A percentile compares a stretch with the other conserved stretches of the same genome.
Evolutionary conservation across 2,113 vertebrate genomes (phyloP).

Genomic region (Eurystomus gularis): DNA sequence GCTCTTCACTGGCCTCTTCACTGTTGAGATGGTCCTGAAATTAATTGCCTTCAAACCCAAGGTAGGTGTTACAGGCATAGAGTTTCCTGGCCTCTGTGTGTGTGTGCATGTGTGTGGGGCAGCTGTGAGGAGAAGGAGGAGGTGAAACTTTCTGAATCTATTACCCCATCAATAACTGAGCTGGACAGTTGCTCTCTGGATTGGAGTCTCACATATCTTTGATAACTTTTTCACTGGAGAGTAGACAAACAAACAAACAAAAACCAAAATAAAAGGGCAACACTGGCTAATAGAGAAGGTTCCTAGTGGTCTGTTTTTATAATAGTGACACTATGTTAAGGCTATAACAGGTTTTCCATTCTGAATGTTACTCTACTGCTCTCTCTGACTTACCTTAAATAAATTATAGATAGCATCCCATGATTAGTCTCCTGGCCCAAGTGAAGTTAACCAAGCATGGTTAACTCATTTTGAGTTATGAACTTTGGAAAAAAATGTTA

Average conservation of each 20-base stretch:
- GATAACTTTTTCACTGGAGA: constrained; percentile 1
- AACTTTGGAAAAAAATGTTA: constrained; percentile 1
- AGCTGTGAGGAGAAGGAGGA: constrained; percentile 50
- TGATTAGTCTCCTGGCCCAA: constrained; percentile 44
- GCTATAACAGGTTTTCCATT: neutral
- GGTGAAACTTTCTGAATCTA: neutral
- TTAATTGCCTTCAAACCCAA: constrained; percentile 99
- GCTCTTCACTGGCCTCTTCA: constrained; percentile 99
- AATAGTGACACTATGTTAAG: neutral
- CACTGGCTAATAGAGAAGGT: neutral
- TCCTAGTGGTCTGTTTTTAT: constrained; percentile 2
- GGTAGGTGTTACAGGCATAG: constrained; percentile 76
- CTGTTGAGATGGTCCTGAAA: constrained; percentile 98
- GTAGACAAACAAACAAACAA: neutral
- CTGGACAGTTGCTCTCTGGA: constrained; percentile 38
- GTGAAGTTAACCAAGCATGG: constrained; percentile 29
- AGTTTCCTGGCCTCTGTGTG: neutral
- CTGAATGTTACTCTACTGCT: constrained; percentile 1
- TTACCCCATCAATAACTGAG: constrained; percentile 31
- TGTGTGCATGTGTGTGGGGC: neutral
- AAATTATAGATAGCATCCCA: constrained; percentile 33
- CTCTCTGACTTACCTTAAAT: constrained; percentile 21
- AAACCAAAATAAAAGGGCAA: neutral
- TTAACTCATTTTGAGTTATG: constrained; percentile 14
- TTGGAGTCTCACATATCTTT: constrained; percentile 35